Percentiles rank a stretch among this genome's conserved stretches.
phyloP scores from a whole-genome alignment of 37 sponge, comb jelly and placozoan genomes.

The Oscarella lobularis region DNA sequence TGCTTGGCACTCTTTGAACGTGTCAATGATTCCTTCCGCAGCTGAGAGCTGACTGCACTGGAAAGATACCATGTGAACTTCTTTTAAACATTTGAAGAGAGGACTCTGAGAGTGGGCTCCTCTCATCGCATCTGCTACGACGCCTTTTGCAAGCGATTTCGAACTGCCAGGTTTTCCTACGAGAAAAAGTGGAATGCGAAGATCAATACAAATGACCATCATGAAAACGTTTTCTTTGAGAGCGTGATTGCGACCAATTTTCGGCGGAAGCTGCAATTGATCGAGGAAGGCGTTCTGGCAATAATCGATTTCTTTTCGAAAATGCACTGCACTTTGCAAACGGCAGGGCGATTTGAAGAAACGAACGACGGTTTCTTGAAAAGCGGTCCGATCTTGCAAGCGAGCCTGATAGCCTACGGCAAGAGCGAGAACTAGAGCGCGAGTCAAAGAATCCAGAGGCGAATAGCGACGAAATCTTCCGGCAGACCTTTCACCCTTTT shows the following conservation, averaged over 20 bases:
- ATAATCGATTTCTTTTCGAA: conserved; percentile 30
- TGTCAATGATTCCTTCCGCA: background rate
- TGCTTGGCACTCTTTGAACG: conserved; percentile 1
- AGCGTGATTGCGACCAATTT: conserved; percentile 24
- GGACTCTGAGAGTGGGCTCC: conserved; percentile 41
- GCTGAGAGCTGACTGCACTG: conserved; percentile 21
- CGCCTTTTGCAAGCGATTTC: conserved; percentile 55
- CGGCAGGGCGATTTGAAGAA: conserved; percentile 21
- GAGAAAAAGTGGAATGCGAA: conserved; percentile 33
- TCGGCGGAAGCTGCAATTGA: conserved; percentile 8
- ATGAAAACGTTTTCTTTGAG: conserved; percentile 35
- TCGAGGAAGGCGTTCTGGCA: conserved; percentile 15
- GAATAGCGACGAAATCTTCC: too few species aligned
- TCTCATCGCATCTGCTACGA: conserved; percentile 58
- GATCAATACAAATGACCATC: conserved; percentile 40
- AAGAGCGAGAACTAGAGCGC: conserved; percentile 5
- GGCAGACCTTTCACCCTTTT: background rate
- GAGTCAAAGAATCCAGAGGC: background rate
- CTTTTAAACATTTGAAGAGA: conserved; percentile 50
- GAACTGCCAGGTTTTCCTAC: conserved; percentile 41
- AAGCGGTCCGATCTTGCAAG: conserved; percentile 46
- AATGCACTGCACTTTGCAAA: conserved; percentile 23
- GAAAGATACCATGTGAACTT: conserved; percentile 23
- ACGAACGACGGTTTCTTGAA: conserved; percentile 22
- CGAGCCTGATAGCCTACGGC: conserved; percentile 59